Evolutionary conservation across 1,140 invertebrate species (phyloP).

Genomic region (Oryzaephilus surinamensis): DNA sequence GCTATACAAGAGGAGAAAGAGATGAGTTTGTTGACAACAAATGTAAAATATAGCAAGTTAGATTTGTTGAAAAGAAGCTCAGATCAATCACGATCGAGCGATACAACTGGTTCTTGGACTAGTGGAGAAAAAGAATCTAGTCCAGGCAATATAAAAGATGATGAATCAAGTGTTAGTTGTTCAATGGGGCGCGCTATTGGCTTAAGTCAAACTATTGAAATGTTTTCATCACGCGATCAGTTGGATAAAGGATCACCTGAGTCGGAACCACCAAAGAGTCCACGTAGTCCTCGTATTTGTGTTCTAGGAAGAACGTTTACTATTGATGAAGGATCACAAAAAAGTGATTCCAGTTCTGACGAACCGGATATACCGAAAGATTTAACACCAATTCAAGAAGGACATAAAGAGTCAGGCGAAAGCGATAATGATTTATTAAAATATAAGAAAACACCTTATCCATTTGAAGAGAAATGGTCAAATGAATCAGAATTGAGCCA

Average conservation of each 20-base stretch:
- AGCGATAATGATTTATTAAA: slow-evolving; percentile 16
- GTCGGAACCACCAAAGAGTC: slow-evolving; percentile 27
- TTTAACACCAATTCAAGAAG: slow-evolving; percentile 26
- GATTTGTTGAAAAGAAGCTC: slow-evolving; percentile 47
- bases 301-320: slow-evolving; percentile 33
- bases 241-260: slow-evolving; percentile 30
- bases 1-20: slow-evolving; percentile 20
- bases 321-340: slow-evolving; percentile 31
- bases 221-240: slow-evolving; percentile 34
- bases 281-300: slow-evolving; percentile 32
- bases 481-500: slow-evolving; percentile 34
- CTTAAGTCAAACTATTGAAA: slow-evolving; percentile 60
- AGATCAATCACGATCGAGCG: slow-evolving; percentile 54
- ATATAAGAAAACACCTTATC: slow-evolving; percentile 31
- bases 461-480: slow-evolving; percentile 36
- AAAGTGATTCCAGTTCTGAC: slow-evolving; percentile 33
- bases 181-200: slow-evolving; percentile 65
- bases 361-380: slow-evolving; percentile 30
- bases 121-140: slow-evolving; percentile 43
- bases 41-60: slow-evolving; percentile 32
- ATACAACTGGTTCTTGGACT: slow-evolving; percentile 45
- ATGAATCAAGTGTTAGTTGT: slow-evolving; percentile 68
- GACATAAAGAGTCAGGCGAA: no score
- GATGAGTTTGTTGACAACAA: slow-evolving; percentile 36
- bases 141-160: slow-evolving; percentile 44